Percentiles rank a stretch among this genome's conserved stretches.
Conservation (phyloP, 2,888 invertebrate species). For the Sylvicola fuscatus region DNA sequence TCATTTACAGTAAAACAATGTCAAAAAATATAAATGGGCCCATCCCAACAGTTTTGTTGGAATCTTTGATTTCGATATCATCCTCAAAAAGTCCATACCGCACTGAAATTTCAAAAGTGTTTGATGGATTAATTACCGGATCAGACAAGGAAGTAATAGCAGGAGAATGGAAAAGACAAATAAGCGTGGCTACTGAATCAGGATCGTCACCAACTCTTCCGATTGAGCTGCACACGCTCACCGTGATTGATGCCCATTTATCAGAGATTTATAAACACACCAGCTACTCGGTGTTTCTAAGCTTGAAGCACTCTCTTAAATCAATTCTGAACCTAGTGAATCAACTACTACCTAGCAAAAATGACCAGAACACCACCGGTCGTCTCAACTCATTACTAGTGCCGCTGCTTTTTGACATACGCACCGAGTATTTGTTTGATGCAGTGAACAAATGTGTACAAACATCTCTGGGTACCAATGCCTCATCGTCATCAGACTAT, state of each 20-base stretch:
- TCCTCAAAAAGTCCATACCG: conserved; percentile 19
- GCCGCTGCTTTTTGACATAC: conserved; percentile 54
- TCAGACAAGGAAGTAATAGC: conserved; percentile 22
- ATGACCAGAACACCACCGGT: conserved; percentile 13
- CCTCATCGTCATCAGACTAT: conserved; percentile 15
- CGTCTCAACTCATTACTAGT: conserved; percentile 18
- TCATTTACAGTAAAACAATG: conserved; percentile 15
- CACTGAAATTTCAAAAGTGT: conserved; percentile 19
- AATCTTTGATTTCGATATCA: conserved; percentile 20
- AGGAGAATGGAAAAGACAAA: conserved; percentile 22
- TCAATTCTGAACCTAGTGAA: conserved; percentile 19
- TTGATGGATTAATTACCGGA: conserved; percentile 19
- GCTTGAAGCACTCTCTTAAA: conserved; percentile 21
- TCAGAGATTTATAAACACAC: conserved; percentile 18
- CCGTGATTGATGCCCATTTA: conserved; percentile 23
- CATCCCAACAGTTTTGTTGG: conserved; percentile 17
- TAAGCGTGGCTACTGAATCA: conserved; percentile 16
- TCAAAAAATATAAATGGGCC: conserved; percentile 17
- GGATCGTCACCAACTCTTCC: conserved; percentile 20
- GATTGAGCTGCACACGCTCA: conserved; percentile 21
- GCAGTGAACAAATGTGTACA: conserved; percentile 26
- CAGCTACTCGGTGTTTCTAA: conserved; percentile 19
- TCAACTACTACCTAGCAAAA: conserved; percentile 14
- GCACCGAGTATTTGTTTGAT: conserved; percentile 53
- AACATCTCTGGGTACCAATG: not conserved